Evolutionary conservation across 2,888 invertebrate species (phyloP), one percentile per base, ranked within the genome.

Genomic region (Malachius bipustulatus): DNA sequence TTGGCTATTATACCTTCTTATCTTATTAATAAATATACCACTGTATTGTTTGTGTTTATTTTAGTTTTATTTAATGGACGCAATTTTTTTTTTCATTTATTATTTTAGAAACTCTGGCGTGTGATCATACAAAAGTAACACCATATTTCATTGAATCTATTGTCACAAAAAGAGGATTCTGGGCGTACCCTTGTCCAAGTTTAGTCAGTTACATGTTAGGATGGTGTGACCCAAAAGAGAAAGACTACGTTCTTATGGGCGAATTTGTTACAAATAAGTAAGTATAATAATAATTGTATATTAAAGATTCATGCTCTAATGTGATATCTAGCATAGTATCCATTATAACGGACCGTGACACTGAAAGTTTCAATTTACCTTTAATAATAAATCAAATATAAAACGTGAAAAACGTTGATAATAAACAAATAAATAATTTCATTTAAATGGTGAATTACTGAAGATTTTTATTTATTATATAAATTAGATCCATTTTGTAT

Each of bases 101-200:
- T n/a, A n/a, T n/a, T n/a, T n/a, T n/a, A 87, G 87, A 84, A 68
- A 87, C 87, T 0, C 63, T 88, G 40, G 82, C 88, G 14, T 88
- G 88, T 59, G 88, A 88, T 59, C 88, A 88, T 57, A 88, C 87
- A 4, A 85, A 84, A 65, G 88, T 88, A 39, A 87, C 88, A 2
- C 88, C 88, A 6, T 87, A 85, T 58, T 88, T 87, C 58, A 85
- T 88, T 45, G 88, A 88, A 60, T 88, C 87, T 1, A 87, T 88
- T 48, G 82, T 81, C 49, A 76, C 81, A 10, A 74, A 70, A 36
- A 65, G 67, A 10, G 88, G 88, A 13, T 88, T 88, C 59, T 88
- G 82, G 76, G 82, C 87, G 2, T 82, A 84, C 2, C 85, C 85
- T 1, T 88, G 88, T 54, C 73, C 80, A 14, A 84, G 77, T 52